Base-by-base conservation (phyloP, 2,113 vertebrate species). In the Galemys pyrenaicus region DNA sequence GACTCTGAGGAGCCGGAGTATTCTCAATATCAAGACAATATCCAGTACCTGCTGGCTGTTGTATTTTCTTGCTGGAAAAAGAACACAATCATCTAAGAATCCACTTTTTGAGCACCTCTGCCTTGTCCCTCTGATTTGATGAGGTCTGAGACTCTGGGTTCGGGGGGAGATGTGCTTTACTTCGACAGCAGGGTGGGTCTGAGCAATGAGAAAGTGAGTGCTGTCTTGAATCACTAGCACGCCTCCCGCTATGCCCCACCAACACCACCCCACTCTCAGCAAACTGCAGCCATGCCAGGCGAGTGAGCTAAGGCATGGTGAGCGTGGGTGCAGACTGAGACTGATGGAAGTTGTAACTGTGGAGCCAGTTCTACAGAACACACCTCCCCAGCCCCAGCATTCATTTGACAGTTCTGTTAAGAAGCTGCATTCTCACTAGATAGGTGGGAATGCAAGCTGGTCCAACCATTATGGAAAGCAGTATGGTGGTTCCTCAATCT, bases 41-140 rank as follows among this genome's bases (percentile, higher is more conserved):
- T 99, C 99, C 97, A 99, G 97, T 60, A 99, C 97, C 97, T 99
- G 98, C 1, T 98, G 99, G 92, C 99, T 99, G 91, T 98, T 99
- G 96, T 99, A 99, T 4, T 96, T 97, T 0, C 95, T 98, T 26
- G 97, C 99, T 99, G 94, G 56, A 37, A 84, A 95, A 65, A 81
- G 62, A 92, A 77, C 49, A 77, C 0, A 74, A 6, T 54, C 17
- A 30, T 22, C 20, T 41, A 68, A 28, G 19, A 7, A 13, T 28
- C 35, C 3, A 11, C 35, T 62, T 60, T 51, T 85, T 32, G 54
- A 37, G 79, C 11, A 4, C n/a, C 75, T 73, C 70, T 24, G 20
- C 10, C 19, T 78, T 28, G 1, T 28, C 28, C 22, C 67, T 58
- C 54, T 56, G 46, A 77, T 9, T 35, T 44, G 56, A 0, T 10